Evolutionary conservation across 2,888 invertebrate genomes (phyloP).

Genomic region (Allolobophora icterica): DNA sequence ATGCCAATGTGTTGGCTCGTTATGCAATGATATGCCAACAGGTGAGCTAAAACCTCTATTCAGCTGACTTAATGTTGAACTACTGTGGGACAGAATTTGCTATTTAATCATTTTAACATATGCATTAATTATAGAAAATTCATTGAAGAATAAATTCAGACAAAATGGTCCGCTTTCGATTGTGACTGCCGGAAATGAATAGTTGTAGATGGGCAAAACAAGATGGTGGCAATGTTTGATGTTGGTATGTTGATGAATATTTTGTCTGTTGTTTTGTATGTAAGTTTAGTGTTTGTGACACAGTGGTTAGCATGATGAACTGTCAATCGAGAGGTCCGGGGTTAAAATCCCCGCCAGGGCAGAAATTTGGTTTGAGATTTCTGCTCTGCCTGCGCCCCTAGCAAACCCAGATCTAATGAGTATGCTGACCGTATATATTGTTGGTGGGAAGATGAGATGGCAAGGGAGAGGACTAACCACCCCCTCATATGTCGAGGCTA

Average conservation of each 20-base stretch:
- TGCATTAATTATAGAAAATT: not conserved
- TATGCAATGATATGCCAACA: constrained; percentile 58
- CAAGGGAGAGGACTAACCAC: no score
- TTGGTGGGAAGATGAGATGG: no score
- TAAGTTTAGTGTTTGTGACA: not conserved
- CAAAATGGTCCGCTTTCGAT: not conserved
- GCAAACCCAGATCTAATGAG: no score
- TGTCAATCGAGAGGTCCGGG: no score
- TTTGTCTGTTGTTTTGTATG: not conserved
- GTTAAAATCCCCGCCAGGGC: no score
- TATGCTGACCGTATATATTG: no score
- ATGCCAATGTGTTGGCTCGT: constrained; percentile 65
- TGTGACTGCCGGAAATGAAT: not conserved
- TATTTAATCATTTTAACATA: not conserved
- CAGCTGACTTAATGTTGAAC: not conserved
- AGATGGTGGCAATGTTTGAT: not conserved
- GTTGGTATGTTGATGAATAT: not conserved
- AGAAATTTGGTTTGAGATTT: no score
- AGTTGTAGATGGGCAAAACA: not conserved
- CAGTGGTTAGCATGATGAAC: no score
- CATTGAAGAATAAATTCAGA: not conserved
- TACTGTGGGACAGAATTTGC: not conserved
- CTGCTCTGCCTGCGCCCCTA: no score
- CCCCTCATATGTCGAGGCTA: no score
- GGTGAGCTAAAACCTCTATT: constrained; percentile 36